Conservation (phyloP, 2,797 vertebrate genomes). For the Myotis pilosus region DNA sequence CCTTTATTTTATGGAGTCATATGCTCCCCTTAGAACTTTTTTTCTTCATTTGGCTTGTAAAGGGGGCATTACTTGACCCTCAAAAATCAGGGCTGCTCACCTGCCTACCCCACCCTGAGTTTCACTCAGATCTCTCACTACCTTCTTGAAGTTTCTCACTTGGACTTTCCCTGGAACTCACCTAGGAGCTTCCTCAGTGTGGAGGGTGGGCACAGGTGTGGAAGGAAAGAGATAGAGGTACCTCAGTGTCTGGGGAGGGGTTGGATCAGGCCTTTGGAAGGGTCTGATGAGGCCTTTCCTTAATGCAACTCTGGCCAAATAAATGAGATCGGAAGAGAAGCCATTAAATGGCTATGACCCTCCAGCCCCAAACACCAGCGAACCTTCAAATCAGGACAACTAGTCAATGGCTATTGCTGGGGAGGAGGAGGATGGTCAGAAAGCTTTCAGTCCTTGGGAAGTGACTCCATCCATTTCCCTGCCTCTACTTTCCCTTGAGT, state of each 20-base stretch:
- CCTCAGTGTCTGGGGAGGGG: not conserved
- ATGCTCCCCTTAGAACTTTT: constrained; percentile 81
- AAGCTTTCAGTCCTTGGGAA: not conserved
- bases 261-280: not conserved
- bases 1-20: constrained; percentile 83
- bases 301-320: not conserved
- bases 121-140: not conserved
- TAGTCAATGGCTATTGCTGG: not conserved
- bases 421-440: not conserved
- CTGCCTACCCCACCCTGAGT: not conserved
- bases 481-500: not conserved
- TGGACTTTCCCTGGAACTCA: not conserved
- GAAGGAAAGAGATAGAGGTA: not conserved
- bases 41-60: constrained; percentile 66
- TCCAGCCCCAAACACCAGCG: not conserved
- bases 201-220: not conserved
- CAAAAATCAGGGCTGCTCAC: not conserved
- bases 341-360: not conserved
- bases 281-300: not conserved
- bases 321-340: not conserved
- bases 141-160: not conserved
- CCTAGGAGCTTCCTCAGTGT: not conserved
- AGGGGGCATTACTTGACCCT: constrained; percentile 38
- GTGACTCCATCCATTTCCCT: not conserved
- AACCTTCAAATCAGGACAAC: not conserved